These are phyloP conservation scores for Dryobota labecula DNA, from an alignment of 2,888 invertebrate species.

Conservation along the genomic window DNA sequence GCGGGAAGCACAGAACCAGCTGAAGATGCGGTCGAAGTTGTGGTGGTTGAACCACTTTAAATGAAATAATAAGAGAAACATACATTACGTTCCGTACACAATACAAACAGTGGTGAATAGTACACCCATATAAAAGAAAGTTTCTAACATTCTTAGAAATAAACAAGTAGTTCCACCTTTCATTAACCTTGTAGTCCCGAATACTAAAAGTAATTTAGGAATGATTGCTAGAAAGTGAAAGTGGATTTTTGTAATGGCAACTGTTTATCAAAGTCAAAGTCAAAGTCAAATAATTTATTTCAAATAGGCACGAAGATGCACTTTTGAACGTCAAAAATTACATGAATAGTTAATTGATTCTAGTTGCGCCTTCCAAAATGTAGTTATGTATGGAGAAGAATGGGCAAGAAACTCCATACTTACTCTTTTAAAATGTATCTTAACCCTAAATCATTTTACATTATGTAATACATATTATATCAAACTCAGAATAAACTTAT, in stretches of 20 bases:
- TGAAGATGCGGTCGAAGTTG: too few species aligned
- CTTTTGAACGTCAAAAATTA: too few species aligned
- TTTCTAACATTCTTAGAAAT: not conserved
- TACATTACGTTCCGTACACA: too few species aligned
- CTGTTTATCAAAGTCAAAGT: not conserved
- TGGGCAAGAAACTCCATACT: too few species aligned
- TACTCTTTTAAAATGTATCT: too few species aligned
- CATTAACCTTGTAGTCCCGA: not conserved
- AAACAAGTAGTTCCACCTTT: not conserved
- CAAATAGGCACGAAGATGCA: too few species aligned
- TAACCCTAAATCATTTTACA: conserved; percentile 13
- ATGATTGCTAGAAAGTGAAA: conserved; percentile 16
- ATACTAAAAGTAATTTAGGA: conserved; percentile 34
- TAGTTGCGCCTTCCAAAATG: too few species aligned
- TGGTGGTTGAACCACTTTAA: not conserved
- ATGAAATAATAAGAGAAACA: not conserved
- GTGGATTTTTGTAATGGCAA: not conserved
- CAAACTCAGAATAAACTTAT: not conserved
- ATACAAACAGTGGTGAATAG: too few species aligned
- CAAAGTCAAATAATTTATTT: too few species aligned
- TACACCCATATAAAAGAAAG: not conserved
- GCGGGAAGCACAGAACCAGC: too few species aligned
- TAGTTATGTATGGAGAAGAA: too few species aligned
- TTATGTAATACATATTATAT: not conserved
- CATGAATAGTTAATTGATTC: too few species aligned